A percentile compares a stretch with the other conserved stretches of the same genome.
Conservation (phyloP, 2,113 vertebrate genomes). For the Aspiorhynchus laticeps region DNA sequence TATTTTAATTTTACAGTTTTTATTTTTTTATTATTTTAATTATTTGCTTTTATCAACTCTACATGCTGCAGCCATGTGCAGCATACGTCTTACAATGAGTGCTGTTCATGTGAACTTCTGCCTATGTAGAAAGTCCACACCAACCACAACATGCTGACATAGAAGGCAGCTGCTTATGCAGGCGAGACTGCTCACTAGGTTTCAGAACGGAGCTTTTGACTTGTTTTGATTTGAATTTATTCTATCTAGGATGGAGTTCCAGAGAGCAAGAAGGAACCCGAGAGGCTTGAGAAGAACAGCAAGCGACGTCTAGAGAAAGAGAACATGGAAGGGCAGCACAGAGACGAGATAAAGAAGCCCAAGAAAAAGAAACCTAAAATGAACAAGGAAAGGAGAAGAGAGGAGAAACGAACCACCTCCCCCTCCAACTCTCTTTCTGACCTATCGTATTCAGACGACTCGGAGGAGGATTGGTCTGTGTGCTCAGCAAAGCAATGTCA, state of each 20-base stretch:
- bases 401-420: conserved; percentile 67
- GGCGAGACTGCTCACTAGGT: background rate
- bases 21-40: no score
- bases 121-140: no score
- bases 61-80: no score
- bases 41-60: no score
- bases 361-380: conserved; percentile 87
- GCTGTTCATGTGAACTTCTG: background rate
- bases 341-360: conserved; percentile 83
- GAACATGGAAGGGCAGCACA: conserved; percentile 73
- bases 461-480: conserved; percentile 92
- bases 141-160: no score
- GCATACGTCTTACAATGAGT: no score
- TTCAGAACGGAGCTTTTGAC: background rate
- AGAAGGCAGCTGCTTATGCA: no score
- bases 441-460: conserved; percentile 84
- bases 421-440: conserved; percentile 79
- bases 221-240: background rate
- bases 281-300: conserved; percentile 79
- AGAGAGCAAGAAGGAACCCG: conserved; percentile 77
- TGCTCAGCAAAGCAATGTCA: conserved; percentile 92
- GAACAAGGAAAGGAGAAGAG: conserved; percentile 76
- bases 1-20: no score
- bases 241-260: conserved; percentile 74
- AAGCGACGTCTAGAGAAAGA: conserved; percentile 87